phyloP scores from a whole-genome alignment of 2,797 vertebrate species.

The Catostomus latipinnis region DNA sequence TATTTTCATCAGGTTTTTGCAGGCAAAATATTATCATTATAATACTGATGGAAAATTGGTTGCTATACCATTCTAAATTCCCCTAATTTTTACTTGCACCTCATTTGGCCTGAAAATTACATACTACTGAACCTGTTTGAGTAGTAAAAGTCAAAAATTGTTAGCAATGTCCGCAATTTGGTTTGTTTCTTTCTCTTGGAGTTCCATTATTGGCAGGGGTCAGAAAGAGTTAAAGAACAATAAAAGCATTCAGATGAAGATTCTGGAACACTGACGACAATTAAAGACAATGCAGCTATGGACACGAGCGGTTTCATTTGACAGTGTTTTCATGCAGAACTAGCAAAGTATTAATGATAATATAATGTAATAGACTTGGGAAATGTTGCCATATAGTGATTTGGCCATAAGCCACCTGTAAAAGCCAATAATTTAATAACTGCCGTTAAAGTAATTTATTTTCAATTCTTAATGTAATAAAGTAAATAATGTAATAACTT shows the following conservation, averaged over 20 bases:
- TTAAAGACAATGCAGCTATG: not conserved
- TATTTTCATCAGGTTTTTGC: not conserved
- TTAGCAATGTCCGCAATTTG: not conserved
- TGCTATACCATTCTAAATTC: not conserved
- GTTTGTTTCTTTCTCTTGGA: slow-evolving; percentile 1
- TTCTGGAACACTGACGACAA: not conserved
- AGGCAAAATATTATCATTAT: not conserved
- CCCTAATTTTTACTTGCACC: not conserved
- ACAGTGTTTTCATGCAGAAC: not conserved
- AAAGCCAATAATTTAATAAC: no score
- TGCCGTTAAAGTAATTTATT: no score
- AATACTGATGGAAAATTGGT: not conserved
- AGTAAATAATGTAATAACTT: no score
- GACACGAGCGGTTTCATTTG: not conserved
- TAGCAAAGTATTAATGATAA: not conserved
- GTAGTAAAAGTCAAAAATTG: slow-evolving; percentile 1
- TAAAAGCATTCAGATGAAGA: not conserved
- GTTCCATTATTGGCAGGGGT: not conserved
- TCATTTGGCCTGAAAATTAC: not conserved
- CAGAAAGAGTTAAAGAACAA: slow-evolving; percentile 29
- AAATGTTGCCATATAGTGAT: no score
- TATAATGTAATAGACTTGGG: not conserved
- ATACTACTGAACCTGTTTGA: not conserved
- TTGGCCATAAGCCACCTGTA: no score
- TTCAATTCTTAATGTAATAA: no score